phyloP scores from a whole-genome alignment of 1,140 invertebrate genomes.

The Chlorops oryzae region DNA sequence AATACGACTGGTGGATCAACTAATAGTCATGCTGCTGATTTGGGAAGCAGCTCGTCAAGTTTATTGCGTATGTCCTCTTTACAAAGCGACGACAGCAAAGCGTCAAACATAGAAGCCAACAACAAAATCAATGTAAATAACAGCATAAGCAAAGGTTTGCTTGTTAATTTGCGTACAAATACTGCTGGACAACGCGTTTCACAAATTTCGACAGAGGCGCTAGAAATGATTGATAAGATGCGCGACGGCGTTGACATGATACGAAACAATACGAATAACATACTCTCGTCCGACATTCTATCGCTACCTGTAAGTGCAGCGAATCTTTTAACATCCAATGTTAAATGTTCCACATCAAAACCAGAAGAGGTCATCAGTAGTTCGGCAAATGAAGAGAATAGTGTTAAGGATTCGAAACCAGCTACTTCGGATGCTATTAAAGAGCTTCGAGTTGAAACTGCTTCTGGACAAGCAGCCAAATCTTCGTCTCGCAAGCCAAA shows the following conservation, averaged over 20 bases:
- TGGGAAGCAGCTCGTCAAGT: background rate
- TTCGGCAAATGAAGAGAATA: no score
- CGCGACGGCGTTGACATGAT: constrained; percentile 63
- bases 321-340: constrained; percentile 16
- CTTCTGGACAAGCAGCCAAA: no score
- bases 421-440: no score
- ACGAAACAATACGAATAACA: constrained; percentile 72
- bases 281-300: constrained; percentile 58
- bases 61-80: no score
- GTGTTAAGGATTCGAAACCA: background rate
- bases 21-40: constrained; percentile 5
- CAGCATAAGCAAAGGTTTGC: constrained; percentile 36
- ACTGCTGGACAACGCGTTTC: constrained; percentile 21
- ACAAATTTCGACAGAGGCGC: constrained; percentile 49
- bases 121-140: constrained; percentile 47
- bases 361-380: background rate
- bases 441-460: no score
- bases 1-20: constrained; percentile 11
- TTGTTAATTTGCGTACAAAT: constrained; percentile 29
- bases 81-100: constrained; percentile 26
- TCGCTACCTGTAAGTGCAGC: constrained; percentile 23
- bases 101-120: constrained; percentile 41
- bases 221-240: constrained; percentile 60
- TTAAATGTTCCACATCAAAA: constrained; percentile 17
- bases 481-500: no score